Evolutionary conservation across 92 coral and sea anemone genomes (phyloP).

Genomic region (Palythoa grandiflora): DNA sequence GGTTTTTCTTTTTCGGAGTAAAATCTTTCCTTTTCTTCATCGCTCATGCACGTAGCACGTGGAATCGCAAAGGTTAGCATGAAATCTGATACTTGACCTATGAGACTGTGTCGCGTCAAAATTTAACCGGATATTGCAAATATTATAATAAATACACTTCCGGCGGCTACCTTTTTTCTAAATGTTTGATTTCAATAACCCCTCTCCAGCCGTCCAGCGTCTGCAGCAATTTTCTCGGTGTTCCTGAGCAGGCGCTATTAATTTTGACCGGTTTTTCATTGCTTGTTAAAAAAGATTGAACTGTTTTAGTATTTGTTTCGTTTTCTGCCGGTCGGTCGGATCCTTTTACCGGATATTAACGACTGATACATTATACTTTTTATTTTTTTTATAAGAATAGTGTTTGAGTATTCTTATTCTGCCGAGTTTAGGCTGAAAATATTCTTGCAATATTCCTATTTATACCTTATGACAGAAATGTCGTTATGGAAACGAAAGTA

Average conservation of each 20-base stretch:
- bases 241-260: neutral
- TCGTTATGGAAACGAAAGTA: too few relatives aligned
- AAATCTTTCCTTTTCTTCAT: conserved; percentile 37
- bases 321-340: conserved; percentile 11
- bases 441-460: too few relatives aligned
- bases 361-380: neutral
- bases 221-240: neutral
- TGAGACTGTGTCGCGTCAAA: neutral
- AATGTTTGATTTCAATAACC: neutral
- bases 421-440: too few relatives aligned
- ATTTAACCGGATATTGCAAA: neutral
- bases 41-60: conserved; percentile 11
- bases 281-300: conserved; percentile 7
- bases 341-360: neutral
- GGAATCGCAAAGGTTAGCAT: conserved; percentile 6
- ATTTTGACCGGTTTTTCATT: neutral
- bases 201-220: conserved; percentile 1
- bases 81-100: conserved; percentile 9
- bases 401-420: too few relatives aligned
- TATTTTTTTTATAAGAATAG: too few relatives aligned
- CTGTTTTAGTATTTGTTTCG: conserved; percentile 3
- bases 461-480: too few relatives aligned
- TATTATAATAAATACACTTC: neutral
- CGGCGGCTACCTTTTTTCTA: neutral
- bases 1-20: conserved; percentile 27